Conservation (phyloP, 2,113 vertebrate species). For the Gyps fulvus region DNA sequence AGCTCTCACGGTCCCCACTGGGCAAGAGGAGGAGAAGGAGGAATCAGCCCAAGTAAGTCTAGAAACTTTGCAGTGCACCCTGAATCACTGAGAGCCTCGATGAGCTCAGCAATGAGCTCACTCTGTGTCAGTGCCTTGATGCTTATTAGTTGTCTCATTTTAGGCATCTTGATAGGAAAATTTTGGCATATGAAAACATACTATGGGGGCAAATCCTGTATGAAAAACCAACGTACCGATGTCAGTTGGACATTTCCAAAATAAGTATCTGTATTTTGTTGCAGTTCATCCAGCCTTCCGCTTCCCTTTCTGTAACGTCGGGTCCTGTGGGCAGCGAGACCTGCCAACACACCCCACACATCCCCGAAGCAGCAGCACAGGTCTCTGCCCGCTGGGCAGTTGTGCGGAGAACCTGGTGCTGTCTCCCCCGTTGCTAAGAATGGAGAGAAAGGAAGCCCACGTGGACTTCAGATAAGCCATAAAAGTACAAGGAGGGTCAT, state of each 20-base stretch:
- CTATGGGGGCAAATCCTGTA: not conserved
- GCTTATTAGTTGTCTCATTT: not conserved
- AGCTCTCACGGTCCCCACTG: rapidly evolving
- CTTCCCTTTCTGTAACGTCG: rapidly evolving
- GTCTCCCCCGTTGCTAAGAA: not conserved
- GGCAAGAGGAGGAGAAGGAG: not conserved
- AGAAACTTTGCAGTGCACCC: not conserved
- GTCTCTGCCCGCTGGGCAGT: not conserved
- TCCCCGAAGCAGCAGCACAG: no score
- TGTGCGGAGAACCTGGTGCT: rapidly evolving
- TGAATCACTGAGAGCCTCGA: not conserved
- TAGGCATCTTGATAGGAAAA: not conserved
- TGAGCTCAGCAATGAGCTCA: not conserved
- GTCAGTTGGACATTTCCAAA: not conserved
- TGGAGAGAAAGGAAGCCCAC: not conserved
- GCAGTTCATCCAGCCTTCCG: not conserved
- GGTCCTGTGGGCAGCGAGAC: not conserved
- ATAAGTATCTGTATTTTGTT: rapidly evolving
- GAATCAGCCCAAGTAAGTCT: no score
- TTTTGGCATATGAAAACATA: not conserved
- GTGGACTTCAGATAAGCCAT: not conserved
- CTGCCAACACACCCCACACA: not conserved
- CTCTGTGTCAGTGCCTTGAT: rapidly evolving
- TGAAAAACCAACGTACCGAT: no score
- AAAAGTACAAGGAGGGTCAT: not conserved